Evolutionary conservation across 1,140 invertebrate genomes (phyloP).

Genomic region (Panagrolaimus sp.): DNA sequence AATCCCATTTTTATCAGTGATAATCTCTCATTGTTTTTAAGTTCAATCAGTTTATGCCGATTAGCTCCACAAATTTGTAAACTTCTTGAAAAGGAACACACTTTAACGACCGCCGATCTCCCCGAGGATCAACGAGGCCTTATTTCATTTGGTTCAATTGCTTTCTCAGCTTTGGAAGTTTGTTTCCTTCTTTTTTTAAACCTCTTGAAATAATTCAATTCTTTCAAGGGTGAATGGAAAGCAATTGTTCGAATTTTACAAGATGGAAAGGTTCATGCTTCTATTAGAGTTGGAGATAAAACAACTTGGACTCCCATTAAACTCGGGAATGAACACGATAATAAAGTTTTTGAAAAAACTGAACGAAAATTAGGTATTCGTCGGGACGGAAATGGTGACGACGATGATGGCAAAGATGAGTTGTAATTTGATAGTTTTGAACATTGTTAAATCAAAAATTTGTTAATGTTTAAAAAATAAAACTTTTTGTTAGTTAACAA

Average conservation of each 20-base stretch:
- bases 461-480: no score
- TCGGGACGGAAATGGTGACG: no score
- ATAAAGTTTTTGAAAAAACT: neutral
- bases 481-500: no score
- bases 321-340: neutral
- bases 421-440: no score
- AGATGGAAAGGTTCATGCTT: neutral
- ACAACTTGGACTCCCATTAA: neutral
- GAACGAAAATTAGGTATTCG: neutral
- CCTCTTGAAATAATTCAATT: neutral
- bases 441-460: no score
- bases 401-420: no score
- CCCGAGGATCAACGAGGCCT: neutral
- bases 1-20: no score
- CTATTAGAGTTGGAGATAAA: neutral
- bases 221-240: conserved; percentile 9
- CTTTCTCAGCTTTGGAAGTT: neutral
- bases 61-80: neutral
- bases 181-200: neutral
- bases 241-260: neutral
- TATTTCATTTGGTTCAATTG: neutral
- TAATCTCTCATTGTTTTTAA: neutral
- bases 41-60: neutral
- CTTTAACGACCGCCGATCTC: neutral
- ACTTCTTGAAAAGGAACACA: conserved; percentile 2